A percentile compares a stretch with the other conserved stretches of the same genome.
Conservation (phyloP, 2,888 invertebrate genomes). For the Oasisia sp. region DNA sequence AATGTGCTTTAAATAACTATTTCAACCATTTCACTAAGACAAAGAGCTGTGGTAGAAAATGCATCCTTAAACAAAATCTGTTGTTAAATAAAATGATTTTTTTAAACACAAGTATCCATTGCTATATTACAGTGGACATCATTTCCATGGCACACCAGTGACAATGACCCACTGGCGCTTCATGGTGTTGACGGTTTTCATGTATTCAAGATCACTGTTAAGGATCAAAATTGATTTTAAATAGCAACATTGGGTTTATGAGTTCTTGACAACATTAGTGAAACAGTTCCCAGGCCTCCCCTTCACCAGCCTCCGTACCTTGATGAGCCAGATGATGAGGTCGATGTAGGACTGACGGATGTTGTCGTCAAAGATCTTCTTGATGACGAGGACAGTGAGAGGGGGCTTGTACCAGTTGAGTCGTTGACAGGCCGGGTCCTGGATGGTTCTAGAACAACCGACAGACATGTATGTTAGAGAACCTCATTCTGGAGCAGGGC, state of each 20-base stretch:
- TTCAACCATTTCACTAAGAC: background rate
- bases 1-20: too few relatives aligned
- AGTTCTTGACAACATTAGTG: too few relatives aligned
- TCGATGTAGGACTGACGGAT: slow-evolving; percentile 91
- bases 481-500: background rate
- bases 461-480: background rate
- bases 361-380: slow-evolving; percentile 91
- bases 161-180: background rate
- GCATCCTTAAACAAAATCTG: too few relatives aligned
- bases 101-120: too few relatives aligned
- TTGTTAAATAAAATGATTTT: too few relatives aligned
- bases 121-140: too few relatives aligned
- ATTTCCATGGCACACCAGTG: background rate
- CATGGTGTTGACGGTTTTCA: background rate
- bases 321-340: slow-evolving; percentile 90
- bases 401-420: slow-evolving; percentile 97
- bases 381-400: slow-evolving; percentile 94
- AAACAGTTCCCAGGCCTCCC: too few relatives aligned
- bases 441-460: slow-evolving; percentile 74
- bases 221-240: too few relatives aligned
- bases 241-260: too few relatives aligned
- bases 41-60: too few relatives aligned
- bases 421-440: slow-evolving; percentile 96
- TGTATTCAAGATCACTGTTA: too few relatives aligned
- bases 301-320: slow-evolving; percentile 69